Evolutionary conservation across 2,113 vertebrate species (phyloP), one percentile per base, ranked within the genome.

Genomic region (Phalacrocorax brasilianus): DNA sequence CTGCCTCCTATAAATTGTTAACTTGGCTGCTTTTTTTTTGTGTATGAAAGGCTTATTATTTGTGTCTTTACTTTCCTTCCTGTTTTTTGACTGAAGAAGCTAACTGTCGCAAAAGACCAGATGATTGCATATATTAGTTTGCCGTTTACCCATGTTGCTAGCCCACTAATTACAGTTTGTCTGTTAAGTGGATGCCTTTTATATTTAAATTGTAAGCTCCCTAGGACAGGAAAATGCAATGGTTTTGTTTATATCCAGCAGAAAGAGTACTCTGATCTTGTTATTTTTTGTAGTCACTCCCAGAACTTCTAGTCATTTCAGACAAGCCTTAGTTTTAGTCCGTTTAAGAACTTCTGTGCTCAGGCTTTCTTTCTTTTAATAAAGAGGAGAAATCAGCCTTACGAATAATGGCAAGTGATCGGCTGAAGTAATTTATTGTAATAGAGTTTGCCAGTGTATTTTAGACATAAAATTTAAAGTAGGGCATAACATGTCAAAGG

Each of bases 151-250:
- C 45, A 6, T 61, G 40, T 92, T 88, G 18, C 56, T 72, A 58
- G 58, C 58, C 44, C n/a, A 11, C 90, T 94, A 94, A 95, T 96
- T 89, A 56, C 52, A 56, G 62, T 61, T 85, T 82, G 47, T 61
- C 73, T 89, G 33, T 85, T 68, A 45, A 81, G 44, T 81, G 35
- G 35, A 58, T 87, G 80, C 28, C 56, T 92, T 81, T 91, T 91
- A 9, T 42, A 62, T 95, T 93, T 67, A 78, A 95, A 91, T 61
- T 87, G 18, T 45, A 49, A 85, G 32, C 67, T 92, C 53, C 18
- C 22, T 72, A 33, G 56, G 56, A 86, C 61, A 50, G 40, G 67
- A 78, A 87, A 88, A 76, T 55, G 30, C 24, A 42, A 24, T 5
- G 11, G 11, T 92, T 91, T 40, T 86, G 61, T 95, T 92, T 82